Conservation (phyloP, 2,797 vertebrate species). For the Setipinna tenuifilis region DNA sequence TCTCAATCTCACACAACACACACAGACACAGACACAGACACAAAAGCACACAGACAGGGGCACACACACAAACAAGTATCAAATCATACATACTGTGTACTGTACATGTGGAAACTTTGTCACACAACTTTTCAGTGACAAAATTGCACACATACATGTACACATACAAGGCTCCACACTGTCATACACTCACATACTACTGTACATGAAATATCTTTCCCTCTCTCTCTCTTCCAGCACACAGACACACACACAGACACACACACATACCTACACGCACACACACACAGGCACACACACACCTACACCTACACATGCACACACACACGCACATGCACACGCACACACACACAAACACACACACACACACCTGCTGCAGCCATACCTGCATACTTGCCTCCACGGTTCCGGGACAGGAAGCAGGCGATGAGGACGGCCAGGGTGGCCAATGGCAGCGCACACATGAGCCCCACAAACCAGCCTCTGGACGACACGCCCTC, state of each 20-base stretch:
- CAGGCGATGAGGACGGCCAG: constrained; percentile 83
- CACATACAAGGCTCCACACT: not conserved
- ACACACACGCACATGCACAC: too few relatives aligned
- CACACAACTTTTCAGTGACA: too few relatives aligned
- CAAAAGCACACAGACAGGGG: too few relatives aligned
- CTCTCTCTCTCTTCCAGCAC: too few relatives aligned
- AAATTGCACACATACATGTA: not conserved
- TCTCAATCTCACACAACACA: too few relatives aligned
- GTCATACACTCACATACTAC: not conserved
- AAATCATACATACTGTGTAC: too few relatives aligned
- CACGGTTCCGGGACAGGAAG: constrained; percentile 88
- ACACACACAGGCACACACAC: too few relatives aligned
- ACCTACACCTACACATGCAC: too few relatives aligned
- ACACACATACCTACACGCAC: too few relatives aligned
- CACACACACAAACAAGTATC: too few relatives aligned
- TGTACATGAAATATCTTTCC: not conserved
- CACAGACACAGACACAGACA: not conserved
- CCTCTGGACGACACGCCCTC: constrained; percentile 77
- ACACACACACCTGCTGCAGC: not conserved
- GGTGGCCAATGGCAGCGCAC: constrained; percentile 84
- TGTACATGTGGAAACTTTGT: too few relatives aligned
- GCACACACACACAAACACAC: not conserved
- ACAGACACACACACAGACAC: too few relatives aligned
- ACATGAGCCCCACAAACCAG: constrained; percentile 93
- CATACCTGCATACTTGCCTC: constrained; percentile 97